Conservation (phyloP, 2,113 vertebrate genomes). For the Dicentrarchus labrax region DNA sequence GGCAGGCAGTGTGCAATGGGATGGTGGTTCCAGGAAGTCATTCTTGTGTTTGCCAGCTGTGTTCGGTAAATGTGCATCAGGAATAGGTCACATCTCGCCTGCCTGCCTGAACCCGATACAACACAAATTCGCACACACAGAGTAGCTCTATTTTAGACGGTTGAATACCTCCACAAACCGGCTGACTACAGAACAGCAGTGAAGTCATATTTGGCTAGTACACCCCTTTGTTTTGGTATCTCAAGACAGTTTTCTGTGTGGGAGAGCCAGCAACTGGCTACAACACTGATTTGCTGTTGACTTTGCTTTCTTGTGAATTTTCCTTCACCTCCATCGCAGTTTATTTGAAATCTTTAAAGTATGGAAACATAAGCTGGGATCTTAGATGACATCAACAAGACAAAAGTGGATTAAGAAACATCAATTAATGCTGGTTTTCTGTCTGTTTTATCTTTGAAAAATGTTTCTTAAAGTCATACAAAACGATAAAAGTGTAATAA, state of each 20-base stretch:
- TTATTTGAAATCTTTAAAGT: constrained; percentile 1
- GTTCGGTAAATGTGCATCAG: constrained; percentile 69
- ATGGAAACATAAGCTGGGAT: neutral
- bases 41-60: constrained; percentile 60
- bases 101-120: constrained; percentile 36
- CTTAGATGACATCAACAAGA: neutral
- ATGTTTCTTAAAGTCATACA: neutral
- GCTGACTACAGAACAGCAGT: constrained; percentile 53
- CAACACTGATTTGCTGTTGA: constrained; percentile 3
- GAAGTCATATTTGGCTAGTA: constrained; percentile 50
- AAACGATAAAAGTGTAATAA: neutral
- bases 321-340: constrained; percentile 5
- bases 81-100: constrained; percentile 58
- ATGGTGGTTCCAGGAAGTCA: constrained; percentile 70
- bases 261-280: constrained; percentile 36
- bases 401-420: neutral
- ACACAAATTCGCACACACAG: neutral
- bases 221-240: constrained; percentile 50
- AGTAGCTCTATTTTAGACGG: neutral
- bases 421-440: neutral
- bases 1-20: constrained; percentile 27
- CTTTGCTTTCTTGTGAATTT: constrained; percentile 10
- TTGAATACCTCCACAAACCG: constrained; percentile 16
- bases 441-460: neutral
- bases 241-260: constrained; percentile 26